phyloP scores from a whole-genome alignment of 2,113 vertebrate species.

The Corythaeola cristata region DNA sequence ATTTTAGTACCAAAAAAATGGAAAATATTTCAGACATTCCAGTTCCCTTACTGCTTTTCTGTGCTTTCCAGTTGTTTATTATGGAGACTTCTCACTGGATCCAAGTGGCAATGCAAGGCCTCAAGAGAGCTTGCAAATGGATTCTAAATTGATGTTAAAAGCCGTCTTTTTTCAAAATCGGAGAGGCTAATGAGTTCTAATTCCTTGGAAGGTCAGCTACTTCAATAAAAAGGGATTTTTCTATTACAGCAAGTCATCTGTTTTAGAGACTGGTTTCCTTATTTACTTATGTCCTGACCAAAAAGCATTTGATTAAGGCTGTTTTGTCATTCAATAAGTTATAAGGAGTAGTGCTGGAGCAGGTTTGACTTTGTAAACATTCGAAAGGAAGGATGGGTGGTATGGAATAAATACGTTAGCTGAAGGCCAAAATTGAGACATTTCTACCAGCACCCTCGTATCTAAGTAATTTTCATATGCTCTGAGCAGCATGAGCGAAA shows the following conservation, averaged over 20 bases:
- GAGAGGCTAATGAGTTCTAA: constrained; percentile 74
- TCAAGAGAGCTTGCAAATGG: constrained; percentile 66
- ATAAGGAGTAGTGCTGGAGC: neutral
- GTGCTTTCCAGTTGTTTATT: constrained; percentile 36
- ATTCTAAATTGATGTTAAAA: constrained; percentile 76
- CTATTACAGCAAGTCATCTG: constrained; percentile 33
- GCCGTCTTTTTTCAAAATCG: constrained; percentile 37
- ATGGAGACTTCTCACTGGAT: constrained; percentile 36
- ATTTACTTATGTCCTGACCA: neutral
- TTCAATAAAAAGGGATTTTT: constrained; percentile 68
- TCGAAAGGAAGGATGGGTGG: neutral
- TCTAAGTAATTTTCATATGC: neutral
- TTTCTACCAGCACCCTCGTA: neutral
- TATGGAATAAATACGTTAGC: neutral
- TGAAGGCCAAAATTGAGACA: neutral
- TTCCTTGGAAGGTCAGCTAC: constrained; percentile 71
- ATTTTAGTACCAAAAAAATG: neutral
- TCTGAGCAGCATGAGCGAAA: too few species aligned
- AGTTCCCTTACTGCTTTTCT: neutral
- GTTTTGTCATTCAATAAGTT: neutral
- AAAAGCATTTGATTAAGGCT: constrained; percentile 22
- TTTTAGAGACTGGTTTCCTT: neutral
- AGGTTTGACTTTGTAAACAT: neutral
- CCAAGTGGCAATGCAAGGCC: constrained; percentile 50
- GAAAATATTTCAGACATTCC: neutral